Conservation (phyloP, 1,140 invertebrate species). For the Dendrolimus punctatus region DNA sequence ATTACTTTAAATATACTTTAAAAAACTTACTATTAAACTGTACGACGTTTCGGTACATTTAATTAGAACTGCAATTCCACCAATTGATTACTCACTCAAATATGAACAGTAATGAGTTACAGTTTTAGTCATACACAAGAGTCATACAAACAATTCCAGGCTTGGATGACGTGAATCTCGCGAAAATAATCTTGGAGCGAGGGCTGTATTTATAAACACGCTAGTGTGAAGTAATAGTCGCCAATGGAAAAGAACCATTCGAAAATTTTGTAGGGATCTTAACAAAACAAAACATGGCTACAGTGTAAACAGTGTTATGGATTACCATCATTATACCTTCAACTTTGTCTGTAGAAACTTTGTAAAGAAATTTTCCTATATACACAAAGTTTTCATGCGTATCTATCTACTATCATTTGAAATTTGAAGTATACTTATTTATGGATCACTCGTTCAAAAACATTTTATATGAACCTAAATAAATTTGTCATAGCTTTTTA, state of each 20-base stretch:
- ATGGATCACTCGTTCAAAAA: too few species aligned
- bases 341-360: too few species aligned
- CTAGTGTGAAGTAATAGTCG: slow-evolving; percentile 26
- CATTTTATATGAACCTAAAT: too few species aligned
- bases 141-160: slow-evolving; percentile 46
- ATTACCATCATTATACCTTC: background rate
- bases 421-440: too few species aligned
- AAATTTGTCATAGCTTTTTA: too few species aligned
- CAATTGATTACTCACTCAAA: slow-evolving; percentile 33
- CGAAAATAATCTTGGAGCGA: slow-evolving; percentile 42
- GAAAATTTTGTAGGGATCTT: slow-evolving; percentile 11
- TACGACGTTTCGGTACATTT: background rate
- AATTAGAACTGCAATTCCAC: slow-evolving; percentile 3
- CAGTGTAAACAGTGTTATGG: slow-evolving; percentile 14
- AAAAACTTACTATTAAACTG: background rate
- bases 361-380: too few species aligned
- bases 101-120: slow-evolving; percentile 29
- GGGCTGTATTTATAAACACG: slow-evolving; percentile 37
- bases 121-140: slow-evolving; percentile 50
- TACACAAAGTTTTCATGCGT: too few species aligned
- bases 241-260: slow-evolving; percentile 24
- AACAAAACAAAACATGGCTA: slow-evolving; percentile 9
- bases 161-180: slow-evolving; percentile 48
- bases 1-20: too few species aligned
- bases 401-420: too few species aligned